Base-by-base conservation (phyloP, 2,888 invertebrate genomes). In the Coenonympha arcania region DNA sequence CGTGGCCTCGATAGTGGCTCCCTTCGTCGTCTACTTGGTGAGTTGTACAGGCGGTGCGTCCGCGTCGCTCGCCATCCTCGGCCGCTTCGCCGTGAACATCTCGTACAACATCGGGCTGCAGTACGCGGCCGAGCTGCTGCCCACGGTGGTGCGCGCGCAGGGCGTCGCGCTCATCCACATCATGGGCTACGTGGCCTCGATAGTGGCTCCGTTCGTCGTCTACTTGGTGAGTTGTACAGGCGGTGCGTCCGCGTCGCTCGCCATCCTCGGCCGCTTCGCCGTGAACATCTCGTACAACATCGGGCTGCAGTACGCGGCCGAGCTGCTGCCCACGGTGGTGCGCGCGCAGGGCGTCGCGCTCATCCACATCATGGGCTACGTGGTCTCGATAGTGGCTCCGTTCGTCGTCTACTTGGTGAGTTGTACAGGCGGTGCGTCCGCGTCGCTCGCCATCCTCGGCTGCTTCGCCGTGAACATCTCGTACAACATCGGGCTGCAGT, bases 221-320 rank as follows among this genome's bases (percentile, higher is more conserved):
- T n/a, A n/a, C n/a, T n/a, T n/a, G n/a, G n/a, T n/a, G n/a, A n/a
- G n/a, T n/a, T n/a, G n/a, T n/a, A n/a, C n/a, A n/a, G n/a, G n/a
- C n/a, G n/a, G n/a, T n/a, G n/a, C n/a, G n/a, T n/a, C n/a, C n/a
- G n/a, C n/a, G n/a, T n/a, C n/a, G n/a, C n/a, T n/a, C n/a, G 95
- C 95, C 5, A 94, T 96, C 54, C 82, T 92, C 52, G 95, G 95
- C 3, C 85, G 95, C 13, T 95, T 95, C 61, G 92, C 93, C 55
- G 93, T 95, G 8, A 95, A 95, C 72, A 94, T 95, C 43, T 93
- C 95, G 0, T 95, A 95, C 78, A 95, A 95, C 74, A 95, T 95
- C 56, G 95, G 95, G 0, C 88, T 95, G 1, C 95, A 95, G 61
- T 95, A 95, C 75, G 95, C 95, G 0, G 95, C 95, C 0, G 95